These are phyloP conservation scores for Erynnis tages DNA, from an alignment of 2,888 invertebrate species.

Conservation along the genomic window DNA sequence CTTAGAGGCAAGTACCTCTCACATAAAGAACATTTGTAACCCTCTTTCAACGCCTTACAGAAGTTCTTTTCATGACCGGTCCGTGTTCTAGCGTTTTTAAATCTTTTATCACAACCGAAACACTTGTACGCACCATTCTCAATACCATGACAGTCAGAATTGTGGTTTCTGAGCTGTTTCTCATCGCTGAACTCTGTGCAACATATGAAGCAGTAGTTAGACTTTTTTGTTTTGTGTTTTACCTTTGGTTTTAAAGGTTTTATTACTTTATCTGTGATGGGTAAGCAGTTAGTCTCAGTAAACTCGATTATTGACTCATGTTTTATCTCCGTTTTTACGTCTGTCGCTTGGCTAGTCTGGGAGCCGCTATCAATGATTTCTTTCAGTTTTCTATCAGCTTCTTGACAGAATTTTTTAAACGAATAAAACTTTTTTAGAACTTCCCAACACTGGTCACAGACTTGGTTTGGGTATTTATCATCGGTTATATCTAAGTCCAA, in stretches of 20 bases:
- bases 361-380: conserved; percentile 38
- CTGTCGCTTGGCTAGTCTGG: not conserved
- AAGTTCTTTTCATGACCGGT: conserved; percentile 56
- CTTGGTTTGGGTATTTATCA: conserved; percentile 45
- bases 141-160: conserved; percentile 53
- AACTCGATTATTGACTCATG: not conserved
- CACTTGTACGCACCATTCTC: conserved; percentile 56
- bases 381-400: conserved; percentile 48
- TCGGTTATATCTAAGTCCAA: conserved; percentile 50
- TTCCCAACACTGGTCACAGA: conserved; percentile 52
- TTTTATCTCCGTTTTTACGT: conserved; percentile 7
- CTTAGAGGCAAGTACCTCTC: conserved; percentile 53
- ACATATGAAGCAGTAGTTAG: conserved; percentile 61
- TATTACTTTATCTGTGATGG: not conserved
- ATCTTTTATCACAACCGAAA: conserved; percentile 65
- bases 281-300: not conserved
- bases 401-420: conserved; percentile 58
- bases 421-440: conserved; percentile 53
- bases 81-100: conserved; percentile 51
- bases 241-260: conserved; percentile 19
- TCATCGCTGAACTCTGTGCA: conserved; percentile 46
- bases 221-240: conserved; percentile 42
- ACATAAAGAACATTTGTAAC: conserved; percentile 62
- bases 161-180: conserved; percentile 48
- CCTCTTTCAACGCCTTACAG: conserved; percentile 62